phyloP scores from a whole-genome alignment of 2,113 vertebrate species.

The Terrapene triunguis region DNA sequence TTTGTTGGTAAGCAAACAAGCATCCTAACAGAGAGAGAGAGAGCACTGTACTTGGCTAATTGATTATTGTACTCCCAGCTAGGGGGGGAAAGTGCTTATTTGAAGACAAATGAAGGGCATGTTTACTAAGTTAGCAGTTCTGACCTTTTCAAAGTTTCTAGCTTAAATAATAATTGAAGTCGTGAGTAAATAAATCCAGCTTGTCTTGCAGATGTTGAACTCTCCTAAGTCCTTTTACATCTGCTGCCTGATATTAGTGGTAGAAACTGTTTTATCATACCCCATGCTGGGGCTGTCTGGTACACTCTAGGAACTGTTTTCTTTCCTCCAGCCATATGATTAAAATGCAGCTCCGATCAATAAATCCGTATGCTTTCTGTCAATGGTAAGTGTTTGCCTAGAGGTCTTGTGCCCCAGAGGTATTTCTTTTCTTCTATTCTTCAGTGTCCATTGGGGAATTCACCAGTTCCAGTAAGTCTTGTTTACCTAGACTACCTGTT shows the following conservation, averaged over 20 bases:
- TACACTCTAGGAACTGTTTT: slow-evolving; percentile 46
- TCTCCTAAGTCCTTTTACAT: slow-evolving; percentile 43
- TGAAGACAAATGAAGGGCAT: slow-evolving; percentile 62
- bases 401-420: slow-evolving; percentile 1
- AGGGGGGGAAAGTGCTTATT: neutral
- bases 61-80: slow-evolving; percentile 24
- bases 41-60: slow-evolving; percentile 22
- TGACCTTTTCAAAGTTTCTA: slow-evolving; percentile 73
- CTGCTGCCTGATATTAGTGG: slow-evolving; percentile 16
- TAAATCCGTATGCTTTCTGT: neutral
- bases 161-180: slow-evolving; percentile 73
- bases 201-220: slow-evolving; percentile 66
- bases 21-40: slow-evolving; percentile 22
- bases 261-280: slow-evolving; percentile 29
- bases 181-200: slow-evolving; percentile 67
- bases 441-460: neutral
- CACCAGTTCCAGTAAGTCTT: neutral
- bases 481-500: slow-evolving; percentile 7
- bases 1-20: slow-evolving; percentile 1
- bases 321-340: slow-evolving; percentile 31
- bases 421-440: neutral
- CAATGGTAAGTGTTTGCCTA: slow-evolving; percentile 16
- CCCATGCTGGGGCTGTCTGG: slow-evolving; percentile 36
- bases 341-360: slow-evolving; percentile 54
- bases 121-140: slow-evolving; percentile 48